Percentiles rank a stretch among this genome's conserved stretches.
Conservation (phyloP, 2,888 invertebrate genomes). For the Hemaris fuciformis region DNA sequence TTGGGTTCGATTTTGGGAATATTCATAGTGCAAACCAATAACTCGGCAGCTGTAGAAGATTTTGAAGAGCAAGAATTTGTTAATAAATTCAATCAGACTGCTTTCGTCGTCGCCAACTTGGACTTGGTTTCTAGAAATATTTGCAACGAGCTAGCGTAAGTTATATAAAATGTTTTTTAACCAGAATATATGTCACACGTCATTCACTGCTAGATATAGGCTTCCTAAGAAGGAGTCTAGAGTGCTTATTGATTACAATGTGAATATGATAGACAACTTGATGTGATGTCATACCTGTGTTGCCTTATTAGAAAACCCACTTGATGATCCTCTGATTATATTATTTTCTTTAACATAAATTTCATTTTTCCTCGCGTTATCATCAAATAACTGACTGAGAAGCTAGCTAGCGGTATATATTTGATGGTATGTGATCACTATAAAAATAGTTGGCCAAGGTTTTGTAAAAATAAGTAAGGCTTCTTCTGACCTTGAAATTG, state of each 20-base stretch:
- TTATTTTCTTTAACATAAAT: too few species aligned
- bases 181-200: background rate
- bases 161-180: background rate
- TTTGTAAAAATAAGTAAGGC: too few species aligned
- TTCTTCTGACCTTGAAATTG: too few species aligned
- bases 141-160: slow-evolving; percentile 47
- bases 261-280: background rate
- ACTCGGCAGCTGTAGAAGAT: slow-evolving; percentile 22
- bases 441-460: too few species aligned
- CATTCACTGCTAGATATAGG: too few species aligned
- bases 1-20: slow-evolving; percentile 50
- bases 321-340: too few species aligned
- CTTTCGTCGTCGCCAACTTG: slow-evolving; percentile 43
- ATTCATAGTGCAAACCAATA: slow-evolving; percentile 39
- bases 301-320: too few species aligned
- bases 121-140: slow-evolving; percentile 45
- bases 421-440: too few species aligned
- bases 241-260: background rate
- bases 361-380: too few species aligned
- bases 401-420: too few species aligned
- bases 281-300: background rate
- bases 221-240: background rate
- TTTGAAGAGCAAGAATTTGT: slow-evolving; percentile 31
- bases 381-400: too few species aligned
- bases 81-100: slow-evolving; percentile 39